phyloP scores from a whole-genome alignment of 1,140 invertebrate species.

The Drosophila littoralis region DNA sequence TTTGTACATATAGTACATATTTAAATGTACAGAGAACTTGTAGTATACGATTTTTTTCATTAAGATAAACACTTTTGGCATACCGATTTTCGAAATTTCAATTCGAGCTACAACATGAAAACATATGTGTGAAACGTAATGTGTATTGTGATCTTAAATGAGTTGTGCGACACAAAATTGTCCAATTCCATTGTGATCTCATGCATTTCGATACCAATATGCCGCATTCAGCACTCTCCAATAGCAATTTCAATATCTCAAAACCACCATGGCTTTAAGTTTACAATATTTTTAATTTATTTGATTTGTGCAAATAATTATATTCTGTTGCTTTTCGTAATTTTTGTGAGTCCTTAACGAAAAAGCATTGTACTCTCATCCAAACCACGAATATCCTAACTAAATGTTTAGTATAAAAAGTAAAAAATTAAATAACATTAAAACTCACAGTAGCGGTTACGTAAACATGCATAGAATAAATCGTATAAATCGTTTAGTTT shows the following conservation, averaged over 20 bases:
- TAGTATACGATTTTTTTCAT: conserved; percentile 78
- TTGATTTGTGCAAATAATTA: conserved; percentile 73
- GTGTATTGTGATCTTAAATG: conserved; percentile 61
- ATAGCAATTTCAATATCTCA: conserved; percentile 27
- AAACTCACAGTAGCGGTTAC: conserved; percentile 42
- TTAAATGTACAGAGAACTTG: conserved; percentile 47
- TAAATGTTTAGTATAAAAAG: conserved; percentile 60
- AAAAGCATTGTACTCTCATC: conserved; percentile 57
- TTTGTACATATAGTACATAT: conserved; percentile 38
- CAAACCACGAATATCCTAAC: conserved; percentile 53
- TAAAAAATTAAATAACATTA: conserved; percentile 26
- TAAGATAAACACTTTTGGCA: conserved; percentile 83
- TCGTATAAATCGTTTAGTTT: conserved; percentile 53
- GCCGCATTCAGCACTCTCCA: conserved; percentile 29
- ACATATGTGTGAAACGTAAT: conserved; percentile 38
- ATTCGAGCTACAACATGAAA: conserved; percentile 23
- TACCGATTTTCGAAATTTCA: conserved; percentile 68
- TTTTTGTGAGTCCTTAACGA: conserved; percentile 65
- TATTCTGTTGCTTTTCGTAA: conserved; percentile 78
- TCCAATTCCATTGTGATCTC: conserved; percentile 36
- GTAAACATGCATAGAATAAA: conserved; percentile 46
- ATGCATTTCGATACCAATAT: conserved; percentile 51
- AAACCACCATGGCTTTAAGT: conserved; percentile 76
- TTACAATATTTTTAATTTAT: conserved; percentile 71
- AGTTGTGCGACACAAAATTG: conserved; percentile 35